Base-by-base conservation (phyloP, 2,888 invertebrate genomes). In the Hirudinaria manillensis region DNA sequence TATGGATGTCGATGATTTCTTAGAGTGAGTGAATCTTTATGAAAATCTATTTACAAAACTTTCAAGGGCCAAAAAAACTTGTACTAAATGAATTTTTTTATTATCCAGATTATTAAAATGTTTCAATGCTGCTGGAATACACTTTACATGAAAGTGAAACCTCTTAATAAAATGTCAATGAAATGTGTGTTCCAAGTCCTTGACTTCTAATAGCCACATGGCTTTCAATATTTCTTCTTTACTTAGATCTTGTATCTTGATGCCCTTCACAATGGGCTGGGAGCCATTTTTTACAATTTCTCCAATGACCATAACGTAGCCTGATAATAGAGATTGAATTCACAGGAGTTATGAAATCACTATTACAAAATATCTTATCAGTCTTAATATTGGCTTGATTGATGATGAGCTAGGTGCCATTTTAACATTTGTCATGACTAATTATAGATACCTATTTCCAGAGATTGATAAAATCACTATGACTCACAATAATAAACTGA, bases 1-100 rank as follows among this genome's bases (percentile, higher is more conserved):
- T 6, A 93, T 99, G 96, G 95, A 96, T 83, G 91, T 93, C 80
- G 97, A 98, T 87, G 97, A 99, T 84, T 98, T 99, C 84, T 91
- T 96, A 87, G 89, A 82, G 84, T 84, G 76, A 80, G 81, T 81
- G 10, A 55, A n/a, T 36, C 19, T 74, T 16, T 1, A 13, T 7
- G 6, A 2, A 61, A 36, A 36, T 45, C 10, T 45, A 45, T 45
- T 45, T 16, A 45, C n/a, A n/a, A n/a, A n/a, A n/a, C n/a, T n/a
- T n/a, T n/a, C n/a, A n/a, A n/a, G n/a, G n/a, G n/a, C n/a, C n/a
- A n/a, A 34, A 45, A 24, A 19, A 10, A 77, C 65, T 38, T 72
- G 27, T 61, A 36, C 7, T 55, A 21, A 68, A 70, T 34, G 10
- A 72, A n/a, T 74, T 27, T 53, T 77, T 77, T 81, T 82, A 75